Evolutionary conservation across 2,113 vertebrate species (phyloP).

Genomic region (Struthio camelus): DNA sequence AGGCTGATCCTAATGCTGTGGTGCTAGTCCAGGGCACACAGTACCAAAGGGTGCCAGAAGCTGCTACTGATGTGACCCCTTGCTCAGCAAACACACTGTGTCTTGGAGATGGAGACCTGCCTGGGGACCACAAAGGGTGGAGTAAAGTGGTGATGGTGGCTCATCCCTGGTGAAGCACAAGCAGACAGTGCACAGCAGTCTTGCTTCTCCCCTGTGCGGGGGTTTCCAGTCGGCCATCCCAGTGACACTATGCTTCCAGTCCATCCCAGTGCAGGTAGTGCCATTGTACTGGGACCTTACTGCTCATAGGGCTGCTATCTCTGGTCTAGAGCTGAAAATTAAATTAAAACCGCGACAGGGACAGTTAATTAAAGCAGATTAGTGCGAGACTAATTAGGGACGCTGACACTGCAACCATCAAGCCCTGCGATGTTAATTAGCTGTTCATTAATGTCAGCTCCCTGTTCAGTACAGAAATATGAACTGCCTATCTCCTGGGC

Average conservation of each 20-base stretch:
- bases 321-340: constrained; percentile 76
- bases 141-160: fast-evolving
- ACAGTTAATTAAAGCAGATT: constrained; percentile 86
- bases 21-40: no score
- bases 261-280: background rate
- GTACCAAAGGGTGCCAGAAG: no score
- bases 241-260: background rate
- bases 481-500: constrained; percentile 50
- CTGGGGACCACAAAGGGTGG: background rate
- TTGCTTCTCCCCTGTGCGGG: background rate
- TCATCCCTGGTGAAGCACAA: background rate
- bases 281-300: background rate
- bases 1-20: no score
- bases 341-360: constrained; percentile 81
- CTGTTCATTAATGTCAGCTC: constrained; percentile 80
- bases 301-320: constrained; percentile 43
- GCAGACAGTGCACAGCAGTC: background rate
- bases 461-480: constrained; percentile 72
- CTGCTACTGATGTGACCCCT: fast-evolving
- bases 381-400: constrained; percentile 81
- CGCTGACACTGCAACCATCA: constrained; percentile 78
- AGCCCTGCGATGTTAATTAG: constrained; percentile 82
- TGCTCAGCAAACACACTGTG: background rate
- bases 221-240: background rate
- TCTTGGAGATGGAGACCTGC: background rate